Conservation (phyloP, 2,797 vertebrate genomes). For the Scolopax rusticola region DNA sequence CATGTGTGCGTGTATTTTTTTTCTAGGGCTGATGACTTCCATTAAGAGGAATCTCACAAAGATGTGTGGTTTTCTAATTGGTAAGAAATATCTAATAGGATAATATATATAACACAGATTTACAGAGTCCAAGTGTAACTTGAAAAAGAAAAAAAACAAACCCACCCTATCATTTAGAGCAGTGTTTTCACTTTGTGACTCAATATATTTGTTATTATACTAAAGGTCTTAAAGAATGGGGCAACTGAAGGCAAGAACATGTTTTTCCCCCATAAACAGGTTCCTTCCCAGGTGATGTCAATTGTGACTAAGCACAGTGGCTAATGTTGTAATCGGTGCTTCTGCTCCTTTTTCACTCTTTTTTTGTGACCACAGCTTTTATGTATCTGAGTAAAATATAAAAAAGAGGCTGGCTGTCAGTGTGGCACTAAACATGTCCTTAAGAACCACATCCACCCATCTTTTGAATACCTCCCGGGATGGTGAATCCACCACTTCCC, state of each 20-base stretch:
- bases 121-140: neutral
- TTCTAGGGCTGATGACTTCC: neutral
- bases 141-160: neutral
- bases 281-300: neutral
- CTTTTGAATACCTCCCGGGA: too few species aligned
- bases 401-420: neutral
- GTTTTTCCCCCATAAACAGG: neutral
- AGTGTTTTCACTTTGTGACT: neutral
- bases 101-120: neutral
- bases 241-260: neutral
- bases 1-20: accelerated
- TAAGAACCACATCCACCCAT: too few species aligned
- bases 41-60: neutral
- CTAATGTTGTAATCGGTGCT: neutral
- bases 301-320: too few species aligned
- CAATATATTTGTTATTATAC: neutral
- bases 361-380: neutral
- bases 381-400: neutral
- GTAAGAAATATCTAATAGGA: neutral
- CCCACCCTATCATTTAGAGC: neutral
- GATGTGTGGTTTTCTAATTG: neutral
- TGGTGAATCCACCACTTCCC: neutral
- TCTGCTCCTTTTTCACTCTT: neutral
- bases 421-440: neutral
- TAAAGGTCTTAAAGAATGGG: neutral